Evolutionary conservation across 2,888 invertebrate species (phyloP).

Genomic region (Tineola bisselliella): DNA sequence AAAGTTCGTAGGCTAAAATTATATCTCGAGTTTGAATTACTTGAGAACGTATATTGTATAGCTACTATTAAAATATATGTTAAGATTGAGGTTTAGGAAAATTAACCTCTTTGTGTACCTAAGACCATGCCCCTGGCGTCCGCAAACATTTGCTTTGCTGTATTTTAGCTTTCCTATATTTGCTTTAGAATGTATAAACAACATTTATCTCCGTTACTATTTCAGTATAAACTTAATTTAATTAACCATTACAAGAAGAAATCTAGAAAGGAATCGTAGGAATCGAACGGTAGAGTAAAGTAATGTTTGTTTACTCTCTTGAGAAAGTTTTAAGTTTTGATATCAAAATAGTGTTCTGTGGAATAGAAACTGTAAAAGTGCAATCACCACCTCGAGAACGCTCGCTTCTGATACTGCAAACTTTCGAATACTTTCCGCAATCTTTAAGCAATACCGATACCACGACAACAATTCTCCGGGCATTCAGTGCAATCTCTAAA

Average conservation of each 20-base stretch:
- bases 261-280: too few relatives aligned
- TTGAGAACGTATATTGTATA: not conserved
- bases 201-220: not conserved
- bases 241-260: not conserved
- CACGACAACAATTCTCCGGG: not conserved
- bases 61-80: not conserved
- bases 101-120: constrained; percentile 11
- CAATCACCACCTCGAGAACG: not conserved
- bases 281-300: too few relatives aligned
- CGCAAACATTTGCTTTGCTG: constrained; percentile 7
- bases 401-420: not conserved
- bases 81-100: not conserved
- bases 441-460: not conserved
- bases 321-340: not conserved
- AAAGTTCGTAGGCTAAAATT: too few relatives aligned
- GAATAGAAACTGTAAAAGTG: not conserved
- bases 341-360: not conserved
- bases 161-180: constrained; percentile 1
- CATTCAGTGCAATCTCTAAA: not conserved
- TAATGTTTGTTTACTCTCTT: not conserved
- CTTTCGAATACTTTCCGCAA: not conserved
- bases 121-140: constrained; percentile 3
- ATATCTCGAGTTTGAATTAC: too few relatives aligned
- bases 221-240: not conserved
- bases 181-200: not conserved